Base-by-base conservation (phyloP, 2,888 invertebrate genomes). In the Antheraea assamensis region DNA sequence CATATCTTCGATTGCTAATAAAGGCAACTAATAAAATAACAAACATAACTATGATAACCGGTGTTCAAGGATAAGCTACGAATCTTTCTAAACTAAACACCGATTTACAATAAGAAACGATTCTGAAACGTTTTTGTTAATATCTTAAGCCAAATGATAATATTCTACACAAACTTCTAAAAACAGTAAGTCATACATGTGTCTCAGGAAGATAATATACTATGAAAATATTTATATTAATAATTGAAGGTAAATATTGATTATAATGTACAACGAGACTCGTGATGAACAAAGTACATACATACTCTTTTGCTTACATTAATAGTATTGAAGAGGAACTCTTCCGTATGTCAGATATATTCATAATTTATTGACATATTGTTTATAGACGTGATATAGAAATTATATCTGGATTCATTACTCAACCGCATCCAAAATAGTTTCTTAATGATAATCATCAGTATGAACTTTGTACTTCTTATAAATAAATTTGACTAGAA, bases 231-330 rank as follows among this genome's bases (percentile, higher is more conserved):
- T 82, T 80, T 76, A 78, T 78, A 79, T 79, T 78, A 77, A 78
- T 80, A 81, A 82, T 82, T 81, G 79, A 81, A 80, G 75, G 74
- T 76, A 79, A 82, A 82, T 81, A 82, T 81, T 80, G 52, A 74
- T 30, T 73, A 71, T 24, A 68, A 42, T 49, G 5, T 68, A 42
- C 66, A 64, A 24, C 52, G 49, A 70, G n/a, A 30, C 55, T 71
- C 74, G 27, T 55, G 24, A 71, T 68, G 68, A 71, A 74, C 55
- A 42, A 52, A 35, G 55, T 42, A 42, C 42, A 31, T 42, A 42
- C 42, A 31, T 27, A 73, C 61, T 74, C 42, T 66, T 68, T 21
- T n/a, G 52, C 61, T 30, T 47, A 31, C 47, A 42, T 21, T 58
- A 27, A 42, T 66, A 31, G 24, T 21, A 17, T 27, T 27, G 4